Conservation (phyloP, 1,140 invertebrate genomes). For the Sycobia sp. region DNA sequence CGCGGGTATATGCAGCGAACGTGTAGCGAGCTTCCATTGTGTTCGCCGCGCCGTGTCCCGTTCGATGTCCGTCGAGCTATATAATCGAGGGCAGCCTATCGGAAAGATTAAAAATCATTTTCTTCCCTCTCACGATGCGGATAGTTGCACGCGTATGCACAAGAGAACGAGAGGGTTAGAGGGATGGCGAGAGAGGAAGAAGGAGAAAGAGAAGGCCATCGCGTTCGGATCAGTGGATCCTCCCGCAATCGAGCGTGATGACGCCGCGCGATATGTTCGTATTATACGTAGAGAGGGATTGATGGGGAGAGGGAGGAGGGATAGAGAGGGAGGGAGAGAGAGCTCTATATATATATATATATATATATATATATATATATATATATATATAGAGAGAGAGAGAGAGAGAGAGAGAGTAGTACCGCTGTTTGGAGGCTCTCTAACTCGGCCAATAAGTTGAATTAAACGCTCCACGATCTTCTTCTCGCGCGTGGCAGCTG, state of each 20-base stretch:
- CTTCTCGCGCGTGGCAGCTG: no score
- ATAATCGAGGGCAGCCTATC: slow-evolving; percentile 47
- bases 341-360: no score
- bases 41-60: slow-evolving; percentile 15
- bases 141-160: slow-evolving; percentile 8
- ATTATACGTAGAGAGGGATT: neutral
- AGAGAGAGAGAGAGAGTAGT: no score
- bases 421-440: no score
- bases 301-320: no score
- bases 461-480: no score
- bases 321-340: no score
- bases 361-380: no score
- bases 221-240: slow-evolving; percentile 43
- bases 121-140: slow-evolving; percentile 32
- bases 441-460: no score
- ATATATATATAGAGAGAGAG: no score
- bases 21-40: no score
- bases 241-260: slow-evolving; percentile 46
- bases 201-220: slow-evolving; percentile 33
- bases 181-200: neutral
- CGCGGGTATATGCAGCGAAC: no score
- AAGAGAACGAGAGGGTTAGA: slow-evolving; percentile 21
- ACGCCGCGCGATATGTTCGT: slow-evolving; percentile 37
- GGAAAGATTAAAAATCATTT: slow-evolving; percentile 53
- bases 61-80: slow-evolving; percentile 39